phyloP scores from a whole-genome alignment of 2,113 vertebrate species.

The Hemiscyllium ocellatum region DNA sequence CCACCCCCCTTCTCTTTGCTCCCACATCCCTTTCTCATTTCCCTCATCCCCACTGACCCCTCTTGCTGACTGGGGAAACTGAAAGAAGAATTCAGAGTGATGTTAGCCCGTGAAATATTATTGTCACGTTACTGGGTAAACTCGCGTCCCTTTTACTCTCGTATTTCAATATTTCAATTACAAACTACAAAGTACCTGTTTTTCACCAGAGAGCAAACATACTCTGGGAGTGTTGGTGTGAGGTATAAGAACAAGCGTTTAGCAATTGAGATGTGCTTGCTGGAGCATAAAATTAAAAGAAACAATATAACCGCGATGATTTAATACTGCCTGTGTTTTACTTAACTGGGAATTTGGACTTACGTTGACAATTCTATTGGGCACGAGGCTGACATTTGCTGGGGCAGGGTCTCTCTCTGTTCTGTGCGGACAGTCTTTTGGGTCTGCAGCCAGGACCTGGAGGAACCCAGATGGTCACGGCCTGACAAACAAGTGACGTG shows the following conservation, averaged over 20 bases:
- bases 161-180: background rate
- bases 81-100: background rate
- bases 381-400: background rate
- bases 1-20: no score
- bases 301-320: background rate
- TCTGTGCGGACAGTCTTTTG: background rate
- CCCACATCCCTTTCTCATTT: no score
- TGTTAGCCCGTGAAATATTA: background rate
- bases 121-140: background rate
- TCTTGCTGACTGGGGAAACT: background rate
- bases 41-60: no score
- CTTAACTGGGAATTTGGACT: background rate
- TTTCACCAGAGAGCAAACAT: background rate
- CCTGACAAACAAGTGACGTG: background rate
- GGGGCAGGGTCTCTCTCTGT: background rate
- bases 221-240: background rate
- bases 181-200: background rate
- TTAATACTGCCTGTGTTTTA: background rate
- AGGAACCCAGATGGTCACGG: background rate
- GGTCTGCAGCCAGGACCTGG: no score
- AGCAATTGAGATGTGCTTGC: constrained; percentile 12
- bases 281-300: constrained; percentile 27
- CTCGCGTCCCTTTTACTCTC: background rate
- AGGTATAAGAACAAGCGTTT: background rate
- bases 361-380: background rate